These are phyloP conservation scores for Sminthurinus aureus DNA, from an alignment of 2,888 invertebrate genomes.

Conservation along the genomic window DNA sequence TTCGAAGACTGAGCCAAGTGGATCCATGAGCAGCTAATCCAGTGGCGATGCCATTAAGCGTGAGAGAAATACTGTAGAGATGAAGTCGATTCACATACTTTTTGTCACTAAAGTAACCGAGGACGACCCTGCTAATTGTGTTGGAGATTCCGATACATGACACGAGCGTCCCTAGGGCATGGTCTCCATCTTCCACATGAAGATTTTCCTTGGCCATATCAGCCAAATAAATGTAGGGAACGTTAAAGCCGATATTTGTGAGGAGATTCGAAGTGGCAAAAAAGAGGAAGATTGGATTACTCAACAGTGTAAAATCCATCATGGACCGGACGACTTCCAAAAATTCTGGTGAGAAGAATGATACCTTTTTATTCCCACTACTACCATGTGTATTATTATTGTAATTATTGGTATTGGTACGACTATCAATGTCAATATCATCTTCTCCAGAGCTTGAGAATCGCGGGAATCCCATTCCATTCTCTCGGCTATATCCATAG, in stretches of 20 bases:
- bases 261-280: conserved; percentile 94
- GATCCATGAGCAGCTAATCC: conserved; percentile 78
- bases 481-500: neutral
- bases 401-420: too few relatives aligned
- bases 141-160: conserved; percentile 86
- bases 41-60: conserved; percentile 87
- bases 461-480: neutral
- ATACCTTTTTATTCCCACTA: conserved; percentile 49
- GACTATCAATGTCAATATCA: too few relatives aligned
- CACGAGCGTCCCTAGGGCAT: conserved; percentile 77
- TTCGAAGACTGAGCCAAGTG: conserved; percentile 75
- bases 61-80: conserved; percentile 88
- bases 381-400: neutral
- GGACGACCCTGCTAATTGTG: conserved; percentile 82
- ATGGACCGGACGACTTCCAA: conserved; percentile 78
- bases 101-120: conserved; percentile 88
- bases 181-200: conserved; percentile 64
- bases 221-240: conserved; percentile 88
- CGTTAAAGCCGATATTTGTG: conserved; percentile 92
- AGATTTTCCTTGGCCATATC: conserved; percentile 70
- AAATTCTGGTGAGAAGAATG: conserved; percentile 74
- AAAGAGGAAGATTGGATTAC: conserved; percentile 85
- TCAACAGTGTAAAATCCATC: conserved; percentile 84
- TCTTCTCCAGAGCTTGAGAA: too few relatives aligned
- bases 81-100: conserved; percentile 87